These are phyloP conservation scores for Echeneis naucrates DNA, from an alignment of 2,797 vertebrate genomes.

Conservation along the genomic window DNA sequence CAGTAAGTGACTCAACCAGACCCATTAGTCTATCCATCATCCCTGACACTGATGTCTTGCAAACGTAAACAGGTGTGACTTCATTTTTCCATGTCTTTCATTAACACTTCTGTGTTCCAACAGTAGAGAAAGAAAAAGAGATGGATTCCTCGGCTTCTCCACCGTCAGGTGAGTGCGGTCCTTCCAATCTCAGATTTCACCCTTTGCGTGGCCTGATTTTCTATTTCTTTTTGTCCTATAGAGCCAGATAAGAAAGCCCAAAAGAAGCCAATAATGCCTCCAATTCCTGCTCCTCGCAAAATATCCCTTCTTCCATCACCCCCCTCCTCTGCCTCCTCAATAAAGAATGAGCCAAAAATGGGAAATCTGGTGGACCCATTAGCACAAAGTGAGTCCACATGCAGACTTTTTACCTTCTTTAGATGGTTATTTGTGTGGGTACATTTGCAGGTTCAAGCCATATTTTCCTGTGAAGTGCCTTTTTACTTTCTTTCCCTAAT, in stretches of 20 bases:
- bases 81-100: constrained; percentile 44
- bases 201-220: too few relatives aligned
- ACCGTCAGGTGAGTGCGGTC: constrained; percentile 41
- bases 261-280: constrained; percentile 55
- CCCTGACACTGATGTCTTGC: not conserved
- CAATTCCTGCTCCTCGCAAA: constrained; percentile 36
- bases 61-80: constrained; percentile 44
- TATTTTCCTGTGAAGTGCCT: not conserved
- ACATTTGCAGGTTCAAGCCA: not conserved
- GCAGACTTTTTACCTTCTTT: not conserved
- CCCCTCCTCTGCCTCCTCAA: fast-evolving
- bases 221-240: constrained; percentile 9
- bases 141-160: not conserved
- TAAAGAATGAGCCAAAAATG: not conserved
- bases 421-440: not conserved
- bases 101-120: constrained; percentile 59
- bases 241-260: constrained; percentile 22
- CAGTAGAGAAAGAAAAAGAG: constrained; percentile 20
- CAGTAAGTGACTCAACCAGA: constrained; percentile 57
- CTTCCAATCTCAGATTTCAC: not conserved
- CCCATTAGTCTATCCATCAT: not conserved
- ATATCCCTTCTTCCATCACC: fast-evolving
- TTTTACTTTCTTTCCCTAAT: not conserved
- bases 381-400: constrained; percentile 59
- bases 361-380: not conserved